Percentiles rank a stretch among this genome's conserved stretches.
Conservation (phyloP, 2,797 vertebrate species). For the Pelobates cultripes region DNA sequence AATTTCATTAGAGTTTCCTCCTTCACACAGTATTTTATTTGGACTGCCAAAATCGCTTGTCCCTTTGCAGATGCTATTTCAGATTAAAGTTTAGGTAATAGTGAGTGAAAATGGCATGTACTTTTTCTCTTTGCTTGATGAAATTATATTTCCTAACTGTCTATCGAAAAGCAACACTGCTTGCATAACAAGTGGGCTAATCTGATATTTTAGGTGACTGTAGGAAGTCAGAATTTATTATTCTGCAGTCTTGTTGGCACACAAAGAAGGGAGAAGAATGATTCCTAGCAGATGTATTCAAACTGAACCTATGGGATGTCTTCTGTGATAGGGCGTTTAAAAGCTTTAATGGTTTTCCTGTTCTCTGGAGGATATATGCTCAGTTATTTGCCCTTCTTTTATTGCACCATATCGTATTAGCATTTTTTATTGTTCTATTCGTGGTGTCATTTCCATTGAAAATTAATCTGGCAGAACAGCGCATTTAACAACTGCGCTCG, state of each 20-base stretch:
- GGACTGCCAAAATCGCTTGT: slow-evolving; percentile 44
- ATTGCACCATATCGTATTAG: slow-evolving; percentile 57
- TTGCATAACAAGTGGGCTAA: slow-evolving; percentile 65
- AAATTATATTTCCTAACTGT: slow-evolving; percentile 53
- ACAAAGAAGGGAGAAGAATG: slow-evolving; percentile 56
- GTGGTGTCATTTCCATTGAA: slow-evolving; percentile 30
- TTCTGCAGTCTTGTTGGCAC: slow-evolving; percentile 59
- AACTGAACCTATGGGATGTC: slow-evolving; percentile 60
- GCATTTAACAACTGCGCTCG: slow-evolving; percentile 38
- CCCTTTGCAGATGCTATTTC: slow-evolving; percentile 65
- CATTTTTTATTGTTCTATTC: slow-evolving; percentile 49
- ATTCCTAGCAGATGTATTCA: slow-evolving; percentile 56
- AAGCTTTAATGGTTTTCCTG: slow-evolving; percentile 63
- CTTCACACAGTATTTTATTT: slow-evolving; percentile 50
- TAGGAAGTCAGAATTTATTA: slow-evolving; percentile 64
- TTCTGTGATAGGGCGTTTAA: slow-evolving; percentile 61
- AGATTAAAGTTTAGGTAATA: slow-evolving; percentile 61
- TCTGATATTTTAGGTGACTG: slow-evolving; percentile 63
- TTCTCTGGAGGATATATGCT: slow-evolving; percentile 50
- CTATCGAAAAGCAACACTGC: slow-evolving; percentile 58
- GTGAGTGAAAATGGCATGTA: slow-evolving; percentile 61
- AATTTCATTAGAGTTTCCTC: slow-evolving; percentile 60
- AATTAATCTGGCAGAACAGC: slow-evolving; percentile 47
- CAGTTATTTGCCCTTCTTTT: slow-evolving; percentile 54
- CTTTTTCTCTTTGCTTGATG: slow-evolving; percentile 58